Evolutionary conservation across 2,113 vertebrate genomes (phyloP).

Genomic region (Sander vitreus): DNA sequence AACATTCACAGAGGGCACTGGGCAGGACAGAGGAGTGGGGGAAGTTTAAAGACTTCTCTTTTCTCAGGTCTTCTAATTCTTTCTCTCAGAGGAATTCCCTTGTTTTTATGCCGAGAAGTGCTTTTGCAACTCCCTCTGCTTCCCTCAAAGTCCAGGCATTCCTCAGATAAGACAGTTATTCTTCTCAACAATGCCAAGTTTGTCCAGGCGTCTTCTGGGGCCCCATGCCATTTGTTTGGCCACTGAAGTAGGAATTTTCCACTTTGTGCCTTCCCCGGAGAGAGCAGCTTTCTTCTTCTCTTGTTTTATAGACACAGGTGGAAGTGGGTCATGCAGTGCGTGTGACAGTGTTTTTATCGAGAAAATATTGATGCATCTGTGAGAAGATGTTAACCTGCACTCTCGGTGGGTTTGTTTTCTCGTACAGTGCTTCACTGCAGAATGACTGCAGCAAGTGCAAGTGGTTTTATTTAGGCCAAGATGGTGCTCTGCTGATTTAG

Average conservation of each 20-base stretch:
- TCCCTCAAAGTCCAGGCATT: constrained; percentile 40
- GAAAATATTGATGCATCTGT: constrained; percentile 38
- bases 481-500: constrained; percentile 13
- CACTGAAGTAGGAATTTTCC: constrained; percentile 72
- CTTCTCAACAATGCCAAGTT: constrained; percentile 65
- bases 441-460: not conserved
- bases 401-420: not conserved
- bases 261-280: constrained; percentile 41
- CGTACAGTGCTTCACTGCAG: not conserved
- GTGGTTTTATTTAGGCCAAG: constrained; percentile 21
- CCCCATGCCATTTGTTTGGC: constrained; percentile 56
- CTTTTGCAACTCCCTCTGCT: constrained; percentile 30
- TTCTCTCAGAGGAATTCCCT: constrained; percentile 39
- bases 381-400: not conserved
- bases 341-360: constrained; percentile 22
- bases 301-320: constrained; percentile 73
- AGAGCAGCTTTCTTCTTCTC: constrained; percentile 43
- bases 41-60: not conserved
- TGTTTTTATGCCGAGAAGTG: constrained; percentile 26
- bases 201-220: constrained; percentile 60
- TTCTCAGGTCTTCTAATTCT: not conserved
- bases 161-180: constrained; percentile 57
- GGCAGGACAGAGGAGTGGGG: not conserved
- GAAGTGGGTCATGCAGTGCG: constrained; percentile 60
- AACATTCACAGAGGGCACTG: constrained; percentile 13